Conservation (phyloP, 2,113 vertebrate species). For the Lampris incognitus region DNA sequence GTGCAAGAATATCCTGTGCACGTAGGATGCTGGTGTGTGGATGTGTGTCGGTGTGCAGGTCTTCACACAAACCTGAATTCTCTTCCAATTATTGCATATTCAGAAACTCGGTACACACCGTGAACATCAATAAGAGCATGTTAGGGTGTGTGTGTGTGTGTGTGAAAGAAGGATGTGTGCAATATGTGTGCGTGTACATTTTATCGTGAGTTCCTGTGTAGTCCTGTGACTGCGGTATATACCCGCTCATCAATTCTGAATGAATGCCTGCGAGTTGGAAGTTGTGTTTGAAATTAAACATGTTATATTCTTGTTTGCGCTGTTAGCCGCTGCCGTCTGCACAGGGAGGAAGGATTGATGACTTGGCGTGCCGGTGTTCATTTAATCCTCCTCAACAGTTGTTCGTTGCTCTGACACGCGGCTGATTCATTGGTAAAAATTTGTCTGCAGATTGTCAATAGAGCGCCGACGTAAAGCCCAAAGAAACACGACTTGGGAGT, state of each 20-base stretch:
- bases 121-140: not conserved
- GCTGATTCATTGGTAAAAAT: not conserved
- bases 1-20: constrained; percentile 35
- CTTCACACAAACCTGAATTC: not conserved
- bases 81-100: too few relatives aligned
- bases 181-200: not conserved
- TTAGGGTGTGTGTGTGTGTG: constrained; percentile 5
- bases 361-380: not conserved
- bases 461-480: too few relatives aligned
- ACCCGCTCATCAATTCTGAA: not conserved
- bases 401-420: constrained; percentile 5
- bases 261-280: not conserved
- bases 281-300: not conserved
- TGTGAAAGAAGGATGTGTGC: not conserved
- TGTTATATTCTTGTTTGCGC: not conserved
- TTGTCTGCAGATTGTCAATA: not conserved
- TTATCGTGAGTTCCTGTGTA: not conserved
- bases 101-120: too few relatives aligned
- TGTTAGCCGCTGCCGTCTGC: not conserved
- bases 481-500: too few relatives aligned
- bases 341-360: not conserved
- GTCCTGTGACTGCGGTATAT: not conserved
- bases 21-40: constrained; percentile 26
- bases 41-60: constrained; percentile 24
- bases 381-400: constrained; percentile 10